Percentiles rank a stretch among this genome's conserved stretches.
phyloP scores from a whole-genome alignment of 2,797 vertebrate genomes.

The Peromyscus aztecus region DNA sequence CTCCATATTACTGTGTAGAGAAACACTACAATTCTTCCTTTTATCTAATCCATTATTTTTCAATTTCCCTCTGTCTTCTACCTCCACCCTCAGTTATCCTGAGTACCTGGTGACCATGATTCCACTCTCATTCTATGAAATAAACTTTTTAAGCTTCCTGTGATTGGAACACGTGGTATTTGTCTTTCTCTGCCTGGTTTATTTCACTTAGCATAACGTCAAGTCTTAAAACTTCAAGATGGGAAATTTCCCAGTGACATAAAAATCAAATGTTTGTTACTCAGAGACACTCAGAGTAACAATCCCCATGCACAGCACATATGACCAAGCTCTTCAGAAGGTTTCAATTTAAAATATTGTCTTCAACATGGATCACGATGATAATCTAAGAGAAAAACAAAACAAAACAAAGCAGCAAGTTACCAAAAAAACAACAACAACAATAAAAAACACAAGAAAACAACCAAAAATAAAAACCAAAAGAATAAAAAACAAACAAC shows the following conservation, averaged over 20 bases:
- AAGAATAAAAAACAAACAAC: neutral
- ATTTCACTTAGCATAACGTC: neutral
- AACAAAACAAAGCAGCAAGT: neutral
- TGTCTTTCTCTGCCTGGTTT: neutral
- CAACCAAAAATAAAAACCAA: neutral
- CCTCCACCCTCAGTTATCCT: accelerated
- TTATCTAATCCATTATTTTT: neutral
- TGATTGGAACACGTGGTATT: neutral
- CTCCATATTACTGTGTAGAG: neutral
- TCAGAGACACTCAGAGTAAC: constrained; percentile 4
- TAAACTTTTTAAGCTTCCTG: neutral
- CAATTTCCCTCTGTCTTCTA: neutral
- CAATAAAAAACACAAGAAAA: constrained; percentile 13
- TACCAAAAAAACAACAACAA: neutral
- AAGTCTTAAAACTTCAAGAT: constrained; percentile 10
- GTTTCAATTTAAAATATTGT: constrained; percentile 26
- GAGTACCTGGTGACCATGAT: neutral
- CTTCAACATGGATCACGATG: neutral
- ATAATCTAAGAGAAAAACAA: neutral
- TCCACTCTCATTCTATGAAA: neutral
- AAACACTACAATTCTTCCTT: neutral
- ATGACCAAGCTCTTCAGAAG: neutral
- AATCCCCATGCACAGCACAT: neutral
- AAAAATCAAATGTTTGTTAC: constrained; percentile 46
- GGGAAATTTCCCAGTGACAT: neutral